Base-by-base conservation (phyloP, 1,140 invertebrate genomes). In the Drosophila ambigua region DNA sequence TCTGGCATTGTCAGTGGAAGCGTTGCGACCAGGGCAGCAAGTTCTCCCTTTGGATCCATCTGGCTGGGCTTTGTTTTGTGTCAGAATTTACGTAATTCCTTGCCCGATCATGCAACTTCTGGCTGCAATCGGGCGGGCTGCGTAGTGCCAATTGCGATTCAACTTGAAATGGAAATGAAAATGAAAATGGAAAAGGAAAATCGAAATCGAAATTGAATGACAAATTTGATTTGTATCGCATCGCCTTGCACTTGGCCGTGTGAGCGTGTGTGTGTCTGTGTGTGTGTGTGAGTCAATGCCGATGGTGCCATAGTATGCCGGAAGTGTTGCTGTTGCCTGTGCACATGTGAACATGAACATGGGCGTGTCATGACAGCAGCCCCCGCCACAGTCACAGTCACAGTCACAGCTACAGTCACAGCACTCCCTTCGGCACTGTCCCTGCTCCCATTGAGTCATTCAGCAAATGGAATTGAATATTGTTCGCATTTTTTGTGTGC, bases 1-100 rank as follows among this genome's bases (percentile, higher is more conserved):
- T 85, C 76, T 50, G 51, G 26, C 43, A 64, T 72, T 79, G 78
- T 85, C 82, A 87, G 81, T 78, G 81, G 81, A 85, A 59, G 81
- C 66, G 71, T 74, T 82, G 69, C 66, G 48, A 39, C 73, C 73
- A 64, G 57, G 20, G 20, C 49, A 39, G 44, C 4, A 53, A 58
- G 54, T 43, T 60, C 69, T 58, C 55, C 43, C 58, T 62, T 58
- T 57, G 15, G 26, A 46, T 31, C 49, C 57, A 46, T 45, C 58
- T 44, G 41, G 53, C 45, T 57, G 7, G 28, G 28, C 31, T 31
- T 31, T 31, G 31, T 69, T 73, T 71, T 74, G 60, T 57, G 43
- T 35, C 44, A 46, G 35, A 43, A 69, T 43, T 71, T 71, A 58
- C 67, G 67, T 71, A 71, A 71, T 46, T 16, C 5, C 20, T n/a